These are phyloP conservation scores for Cynocephalus volans DNA, from an alignment of 2,113 vertebrate species.

Conservation along the genomic window DNA sequence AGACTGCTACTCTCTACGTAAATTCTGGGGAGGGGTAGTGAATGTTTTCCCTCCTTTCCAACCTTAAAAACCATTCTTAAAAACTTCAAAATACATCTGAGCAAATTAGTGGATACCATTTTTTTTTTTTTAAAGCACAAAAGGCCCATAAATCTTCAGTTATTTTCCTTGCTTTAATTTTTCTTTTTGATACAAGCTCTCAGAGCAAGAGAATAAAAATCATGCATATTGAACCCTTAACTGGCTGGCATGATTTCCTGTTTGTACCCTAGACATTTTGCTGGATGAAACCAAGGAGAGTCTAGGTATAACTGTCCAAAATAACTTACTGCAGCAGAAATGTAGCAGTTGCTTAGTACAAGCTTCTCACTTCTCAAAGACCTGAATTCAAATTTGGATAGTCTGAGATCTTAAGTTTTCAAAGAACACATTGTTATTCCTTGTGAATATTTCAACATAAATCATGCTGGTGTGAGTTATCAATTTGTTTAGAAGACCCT, in stretches of 20 bases:
- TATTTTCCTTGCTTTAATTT: constrained; percentile 82
- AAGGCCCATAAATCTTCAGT: constrained; percentile 65
- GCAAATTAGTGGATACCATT: constrained; percentile 64
- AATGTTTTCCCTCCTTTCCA: constrained; percentile 69
- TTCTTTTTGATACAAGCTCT: constrained; percentile 82
- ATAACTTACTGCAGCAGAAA: constrained; percentile 67
- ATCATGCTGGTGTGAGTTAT: constrained; percentile 60
- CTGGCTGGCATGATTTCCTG: constrained; percentile 88
- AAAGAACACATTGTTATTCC: constrained; percentile 50
- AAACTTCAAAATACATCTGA: constrained; percentile 15
- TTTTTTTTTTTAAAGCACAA: constrained; percentile 69
- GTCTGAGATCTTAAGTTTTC: constrained; percentile 30
- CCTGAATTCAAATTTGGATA: constrained; percentile 70
- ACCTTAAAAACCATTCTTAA: constrained; percentile 58
- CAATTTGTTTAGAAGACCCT: constrained; percentile 56
- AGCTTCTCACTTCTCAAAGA: too few species aligned
- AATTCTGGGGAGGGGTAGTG: constrained; percentile 85
- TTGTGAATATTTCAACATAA: constrained; percentile 62
- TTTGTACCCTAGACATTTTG: constrained; percentile 87
- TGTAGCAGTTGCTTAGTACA: neutral
- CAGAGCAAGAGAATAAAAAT: constrained; percentile 86
- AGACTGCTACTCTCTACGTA: constrained; percentile 83
- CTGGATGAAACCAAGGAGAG: constrained; percentile 87
- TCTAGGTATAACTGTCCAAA: constrained; percentile 83
- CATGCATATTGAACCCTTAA: constrained; percentile 83